These are phyloP conservation scores for Bombyx mandarina DNA, from an alignment of 1,140 invertebrate genomes.

Conservation along the genomic window DNA sequence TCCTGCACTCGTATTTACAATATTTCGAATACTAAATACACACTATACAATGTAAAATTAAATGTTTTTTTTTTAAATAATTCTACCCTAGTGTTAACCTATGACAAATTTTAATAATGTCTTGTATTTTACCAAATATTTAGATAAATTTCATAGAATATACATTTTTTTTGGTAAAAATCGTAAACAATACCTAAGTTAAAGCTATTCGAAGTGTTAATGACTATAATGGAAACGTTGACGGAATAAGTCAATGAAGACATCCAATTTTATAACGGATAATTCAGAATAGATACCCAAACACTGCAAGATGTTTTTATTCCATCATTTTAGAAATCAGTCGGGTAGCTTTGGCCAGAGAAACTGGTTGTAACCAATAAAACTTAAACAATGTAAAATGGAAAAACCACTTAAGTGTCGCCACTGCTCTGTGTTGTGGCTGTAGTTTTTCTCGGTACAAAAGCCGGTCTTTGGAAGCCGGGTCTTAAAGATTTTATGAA, in stretches of 20 bases:
- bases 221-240: no score
- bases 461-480: slow-evolving; percentile 43
- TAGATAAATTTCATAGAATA: slow-evolving; percentile 50
- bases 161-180: slow-evolving; percentile 11
- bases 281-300: no score
- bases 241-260: no score
- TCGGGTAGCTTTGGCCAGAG: slow-evolving; percentile 8
- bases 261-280: no score
- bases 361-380: slow-evolving; percentile 14
- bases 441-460: slow-evolving; percentile 45
- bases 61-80: slow-evolving; percentile 53
- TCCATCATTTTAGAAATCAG: no score
- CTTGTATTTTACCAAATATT: slow-evolving; percentile 54
- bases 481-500: slow-evolving; percentile 54
- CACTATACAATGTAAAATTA: slow-evolving; percentile 30
- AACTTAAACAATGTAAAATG: no score
- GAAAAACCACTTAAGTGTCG: slow-evolving; percentile 26
- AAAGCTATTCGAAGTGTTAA: slow-evolving; percentile 42
- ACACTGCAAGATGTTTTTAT: no score
- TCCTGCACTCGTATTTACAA: slow-evolving; percentile 40
- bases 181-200: slow-evolving; percentile 32
- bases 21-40: slow-evolving; percentile 22
- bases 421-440: slow-evolving; percentile 28
- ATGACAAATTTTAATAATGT: slow-evolving; percentile 58
- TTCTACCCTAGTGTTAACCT: slow-evolving; percentile 41